phyloP scores from a whole-genome alignment of 2,888 invertebrate species.

The Drosophila lutescens region DNA sequence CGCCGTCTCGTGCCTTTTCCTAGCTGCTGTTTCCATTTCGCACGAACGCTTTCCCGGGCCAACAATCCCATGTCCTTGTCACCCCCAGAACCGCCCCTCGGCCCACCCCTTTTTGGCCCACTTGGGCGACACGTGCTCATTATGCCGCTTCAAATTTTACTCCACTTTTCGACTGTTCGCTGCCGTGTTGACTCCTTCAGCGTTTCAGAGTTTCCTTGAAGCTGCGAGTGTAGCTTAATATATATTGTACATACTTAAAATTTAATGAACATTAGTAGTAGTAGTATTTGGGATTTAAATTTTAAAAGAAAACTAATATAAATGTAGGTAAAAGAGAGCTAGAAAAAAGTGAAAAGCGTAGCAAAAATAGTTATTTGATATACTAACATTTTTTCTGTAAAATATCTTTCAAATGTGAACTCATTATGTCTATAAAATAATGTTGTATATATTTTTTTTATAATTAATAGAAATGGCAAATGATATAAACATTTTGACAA shows the following conservation, averaged over 20 bases:
- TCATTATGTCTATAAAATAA: too few species aligned
- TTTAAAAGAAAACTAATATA: too few species aligned
- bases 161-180: slow-evolving; percentile 60
- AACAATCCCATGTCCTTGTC: slow-evolving; percentile 35
- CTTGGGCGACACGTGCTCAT: slow-evolving; percentile 70
- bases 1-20: slow-evolving; percentile 28
- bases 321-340: too few species aligned
- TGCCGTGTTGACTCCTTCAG: slow-evolving; percentile 2
- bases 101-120: slow-evolving; percentile 29
- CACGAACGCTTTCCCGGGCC: slow-evolving; percentile 41
- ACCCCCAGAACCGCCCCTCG: neutral
- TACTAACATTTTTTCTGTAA: too few species aligned
- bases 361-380: too few species aligned
- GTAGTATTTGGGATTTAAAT: too few species aligned
- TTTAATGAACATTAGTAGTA: neutral
- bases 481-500: too few species aligned
- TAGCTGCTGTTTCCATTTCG: slow-evolving; percentile 53
- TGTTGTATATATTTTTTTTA: too few species aligned
- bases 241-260: neutral
- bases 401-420: too few species aligned
- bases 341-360: too few species aligned
- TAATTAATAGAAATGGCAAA: too few species aligned
- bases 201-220: slow-evolving; percentile 13
- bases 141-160: slow-evolving; percentile 72
- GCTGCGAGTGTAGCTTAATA: neutral